Base-by-base conservation (phyloP, 2,888 invertebrate species). In the Orchesellides sinensis region DNA sequence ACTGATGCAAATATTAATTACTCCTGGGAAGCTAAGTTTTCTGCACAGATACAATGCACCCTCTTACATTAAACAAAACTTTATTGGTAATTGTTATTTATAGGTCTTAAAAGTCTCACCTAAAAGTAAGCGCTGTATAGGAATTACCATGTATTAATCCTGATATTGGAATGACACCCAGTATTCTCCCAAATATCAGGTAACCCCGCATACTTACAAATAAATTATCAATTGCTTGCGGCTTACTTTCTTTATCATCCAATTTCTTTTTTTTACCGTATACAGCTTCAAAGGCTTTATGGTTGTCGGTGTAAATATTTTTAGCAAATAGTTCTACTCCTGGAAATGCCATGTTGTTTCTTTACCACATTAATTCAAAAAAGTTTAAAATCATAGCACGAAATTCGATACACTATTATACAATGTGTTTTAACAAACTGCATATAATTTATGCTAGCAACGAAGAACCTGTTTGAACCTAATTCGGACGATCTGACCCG, bases 141-240 rank as follows among this genome's bases (percentile, higher is more conserved):
- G 32, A 19, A n/a, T n/a, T n/a, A n/a, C n/a, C n/a, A n/a, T n/a
- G n/a, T n/a, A n/a, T n/a, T n/a, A n/a, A n/a, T 19, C 80, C 80
- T 2, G 59, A 68, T 5, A 75, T 8, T 3, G 83, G 83, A 10
- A 83, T 54, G 6, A 80, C 27, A 19, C 80, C 83, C 10, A 83
- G 8, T 17, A 69, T 0, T 65, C 75, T n/a, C 29, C 83, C 83
- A 21, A 83, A 49, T 40, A 83, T 80, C 25, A 83, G 14, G 17
- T 54, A 75, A 8, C 80, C 80, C 56, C 73, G 25, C 35, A 83
- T 66, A 21, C 29, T 40, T 8, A 21, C 12, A 66, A 70, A 83
- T 8, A 83, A 35, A 27, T 54, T 65, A 14, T 74, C 68, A 6
- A n/a, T 12, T 2, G 23, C 35, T 32, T 59, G 61, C 21, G 59